phyloP scores from a whole-genome alignment of 1,140 invertebrate genomes.

The Glomeris maerens region DNA sequence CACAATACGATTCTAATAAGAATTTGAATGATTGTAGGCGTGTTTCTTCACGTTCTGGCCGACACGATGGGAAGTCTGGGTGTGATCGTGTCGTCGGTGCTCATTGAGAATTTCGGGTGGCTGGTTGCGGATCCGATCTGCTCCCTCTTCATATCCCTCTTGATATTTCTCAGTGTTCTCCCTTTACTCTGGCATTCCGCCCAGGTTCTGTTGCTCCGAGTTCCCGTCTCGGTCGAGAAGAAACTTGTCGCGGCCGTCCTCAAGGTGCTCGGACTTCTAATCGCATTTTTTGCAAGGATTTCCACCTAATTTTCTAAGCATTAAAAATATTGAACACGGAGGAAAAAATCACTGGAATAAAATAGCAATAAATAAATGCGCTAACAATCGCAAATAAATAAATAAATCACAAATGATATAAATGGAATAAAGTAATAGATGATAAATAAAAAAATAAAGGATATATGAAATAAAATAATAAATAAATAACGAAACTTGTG shows the following conservation, averaged over 20 bases:
- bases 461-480: too few relatives aligned
- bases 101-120: conserved; percentile 45
- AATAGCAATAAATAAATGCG: conserved; percentile 1
- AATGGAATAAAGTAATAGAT: too few relatives aligned
- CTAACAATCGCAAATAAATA: conserved; percentile 3
- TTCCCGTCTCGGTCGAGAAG: conserved; percentile 21
- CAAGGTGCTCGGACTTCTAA: conserved; percentile 24
- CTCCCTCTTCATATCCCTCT: conserved; percentile 42
- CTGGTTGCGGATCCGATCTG: conserved; percentile 48
- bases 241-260: conserved; percentile 22
- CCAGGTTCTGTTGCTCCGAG: conserved; percentile 32
- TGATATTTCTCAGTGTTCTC: conserved; percentile 42
- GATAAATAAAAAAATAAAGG: too few relatives aligned
- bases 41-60: conserved; percentile 46
- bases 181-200: conserved; percentile 41
- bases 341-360: background rate
- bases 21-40: too few relatives aligned
- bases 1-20: too few relatives aligned
- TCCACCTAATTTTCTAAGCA: background rate
- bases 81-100: conserved; percentile 44
- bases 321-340: background rate
- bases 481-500: background rate
- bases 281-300: background rate
- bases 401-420: too few relatives aligned
- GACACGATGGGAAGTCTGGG: conserved; percentile 48